Percentiles rank a stretch among this genome's conserved stretches.
Evolutionary conservation across 2,888 invertebrate species (phyloP).

Genomic region (Aphrophora alni): DNA sequence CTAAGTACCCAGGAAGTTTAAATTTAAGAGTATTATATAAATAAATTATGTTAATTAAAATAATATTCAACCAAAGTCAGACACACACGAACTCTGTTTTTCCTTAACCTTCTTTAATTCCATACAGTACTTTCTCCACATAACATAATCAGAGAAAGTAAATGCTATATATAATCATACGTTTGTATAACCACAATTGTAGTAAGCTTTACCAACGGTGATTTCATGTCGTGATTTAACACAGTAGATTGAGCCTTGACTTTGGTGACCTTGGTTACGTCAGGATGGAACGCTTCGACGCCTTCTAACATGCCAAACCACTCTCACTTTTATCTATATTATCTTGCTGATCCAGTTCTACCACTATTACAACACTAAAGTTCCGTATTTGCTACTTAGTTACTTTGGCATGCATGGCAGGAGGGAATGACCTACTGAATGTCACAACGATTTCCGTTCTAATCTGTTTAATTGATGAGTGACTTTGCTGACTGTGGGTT

Average conservation of each 20-base stretch:
- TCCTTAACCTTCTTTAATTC: too few species aligned
- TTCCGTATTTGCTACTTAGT: background rate
- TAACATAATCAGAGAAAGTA: too few species aligned
- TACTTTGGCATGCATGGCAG: background rate
- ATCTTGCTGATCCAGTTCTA: background rate
- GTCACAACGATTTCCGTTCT: background rate
- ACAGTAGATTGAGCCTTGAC: background rate
- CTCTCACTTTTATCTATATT: background rate
- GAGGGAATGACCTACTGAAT: background rate
- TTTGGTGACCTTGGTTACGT: slow-evolving; percentile 1
- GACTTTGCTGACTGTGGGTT: too few species aligned
- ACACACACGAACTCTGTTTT: too few species aligned
- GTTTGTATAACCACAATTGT: background rate
- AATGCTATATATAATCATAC: too few species aligned
- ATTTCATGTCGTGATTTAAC: background rate
- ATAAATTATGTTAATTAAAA: too few species aligned
- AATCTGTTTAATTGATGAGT: too few species aligned
- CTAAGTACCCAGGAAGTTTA: too few species aligned
- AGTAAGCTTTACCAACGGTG: background rate
- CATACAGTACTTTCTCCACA: too few species aligned
- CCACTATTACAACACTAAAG: background rate
- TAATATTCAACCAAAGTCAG: too few species aligned
- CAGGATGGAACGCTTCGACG: background rate
- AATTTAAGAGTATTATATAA: too few species aligned
- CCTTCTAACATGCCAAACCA: background rate